Evolutionary conservation across 2,888 invertebrate species (phyloP), one percentile per base, ranked within the genome.

Genomic region (Andrena chrysosceles): DNA sequence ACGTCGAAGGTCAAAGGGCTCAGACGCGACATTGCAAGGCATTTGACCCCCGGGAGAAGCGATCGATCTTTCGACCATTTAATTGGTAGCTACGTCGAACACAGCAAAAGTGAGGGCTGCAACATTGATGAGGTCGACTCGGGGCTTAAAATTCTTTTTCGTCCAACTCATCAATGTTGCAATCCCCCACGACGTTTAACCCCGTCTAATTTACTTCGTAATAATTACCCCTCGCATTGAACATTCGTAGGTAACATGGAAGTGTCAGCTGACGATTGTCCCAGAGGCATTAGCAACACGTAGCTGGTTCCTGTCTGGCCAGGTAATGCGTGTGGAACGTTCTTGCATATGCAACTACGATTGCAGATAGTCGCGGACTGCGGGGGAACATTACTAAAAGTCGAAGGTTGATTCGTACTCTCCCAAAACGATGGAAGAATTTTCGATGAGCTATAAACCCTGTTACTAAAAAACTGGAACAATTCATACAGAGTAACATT

Each of bases 201-300:
- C 16, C 74, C 76, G 63, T 79, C 83, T 88, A 89, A 89, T 89
- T 88, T 88, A 77, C 87, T 78, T 86, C 77, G 81, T 89, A 89
- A 89, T 87, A 89, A 89, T 89, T 89, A 86, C 80, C 35, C 69
- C 23, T 62, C 78, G 75, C 87, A 89, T 89, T 88, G 86, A 89
- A 89, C 87, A 89, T 89, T 89, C 81, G 85, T 82, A 73, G 78
- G 79, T 81, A 83, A 87, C 77, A 67, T 84, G 83, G 80, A 86
- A 81, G 81, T 87, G 88, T 87, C 89, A 89, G 89, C 87, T 89
- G 89, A 62, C 76, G 76, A 75, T 68, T 89, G 87, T 89, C 89
- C 87, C 89, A 89, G 84, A 84, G 82, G 62, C 81, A 89, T 87
- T 85, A 87, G 81, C 80, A 71, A 67, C 77, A 54, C 70, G 69